These are phyloP conservation scores for Tiliqua scincoides DNA, from an alignment of 2,113 vertebrate genomes.

Conservation along the genomic window DNA sequence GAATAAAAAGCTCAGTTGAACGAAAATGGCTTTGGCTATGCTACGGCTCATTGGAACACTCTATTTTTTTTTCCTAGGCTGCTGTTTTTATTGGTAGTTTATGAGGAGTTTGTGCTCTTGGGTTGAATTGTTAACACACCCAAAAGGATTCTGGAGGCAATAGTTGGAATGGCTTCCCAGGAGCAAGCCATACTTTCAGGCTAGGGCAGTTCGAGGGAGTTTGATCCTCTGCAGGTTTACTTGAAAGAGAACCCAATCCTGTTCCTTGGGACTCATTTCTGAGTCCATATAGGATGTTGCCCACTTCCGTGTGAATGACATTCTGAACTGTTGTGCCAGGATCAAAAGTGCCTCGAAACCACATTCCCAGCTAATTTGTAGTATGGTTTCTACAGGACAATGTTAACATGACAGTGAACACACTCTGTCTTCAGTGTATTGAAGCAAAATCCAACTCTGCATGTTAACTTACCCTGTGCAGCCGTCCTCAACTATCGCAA, in stretches of 20 bases:
- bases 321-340: not conserved
- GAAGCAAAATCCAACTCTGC: not conserved
- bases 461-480: not conserved
- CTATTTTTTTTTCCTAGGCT: slow-evolving; percentile 11
- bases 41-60: not conserved
- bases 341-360: not conserved
- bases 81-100: not conserved
- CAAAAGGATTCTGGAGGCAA: not conserved
- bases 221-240: not conserved
- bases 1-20: not conserved
- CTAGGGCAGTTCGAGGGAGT: not conserved
- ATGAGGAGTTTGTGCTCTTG: not conserved
- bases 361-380: not conserved
- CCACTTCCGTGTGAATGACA: no score
- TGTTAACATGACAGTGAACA: not conserved
- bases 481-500: not conserved
- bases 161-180: not conserved
- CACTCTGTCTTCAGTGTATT: not conserved
- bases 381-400: not conserved
- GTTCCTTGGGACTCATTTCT: not conserved
- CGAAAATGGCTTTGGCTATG: not conserved
- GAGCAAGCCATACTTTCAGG: not conserved
- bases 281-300: no score
- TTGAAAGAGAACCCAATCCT: not conserved
- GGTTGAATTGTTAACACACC: not conserved